These are phyloP conservation scores for Hycleus cichorii DNA, from an alignment of 1,140 invertebrate genomes.

Conservation along the genomic window DNA sequence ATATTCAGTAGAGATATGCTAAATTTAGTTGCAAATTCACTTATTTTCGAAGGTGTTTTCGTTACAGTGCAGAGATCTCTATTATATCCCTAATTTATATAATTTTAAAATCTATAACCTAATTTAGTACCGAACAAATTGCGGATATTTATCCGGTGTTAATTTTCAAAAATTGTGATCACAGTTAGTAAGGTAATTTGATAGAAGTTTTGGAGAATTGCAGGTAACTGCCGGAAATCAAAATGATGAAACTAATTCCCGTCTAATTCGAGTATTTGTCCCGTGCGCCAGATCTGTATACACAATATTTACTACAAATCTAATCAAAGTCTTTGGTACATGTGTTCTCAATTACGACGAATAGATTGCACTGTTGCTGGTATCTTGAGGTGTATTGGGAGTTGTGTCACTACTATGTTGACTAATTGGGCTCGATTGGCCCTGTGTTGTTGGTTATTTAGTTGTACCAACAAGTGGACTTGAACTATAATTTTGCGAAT, in stretches of 20 bases:
- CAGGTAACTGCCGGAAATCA: too few relatives aligned
- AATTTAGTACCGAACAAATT: background rate
- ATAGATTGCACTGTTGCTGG: constrained; percentile 30
- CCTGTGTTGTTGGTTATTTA: constrained; percentile 55
- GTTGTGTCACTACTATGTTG: constrained; percentile 4
- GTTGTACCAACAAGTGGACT: constrained; percentile 74
- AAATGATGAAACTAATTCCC: too few relatives aligned
- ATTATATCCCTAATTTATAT: constrained; percentile 3
- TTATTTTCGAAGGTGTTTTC: constrained; percentile 3
- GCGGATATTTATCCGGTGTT: constrained; percentile 16
- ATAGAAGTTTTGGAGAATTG: background rate
- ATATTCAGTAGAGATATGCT: constrained; percentile 32
- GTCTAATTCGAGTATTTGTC: too few relatives aligned
- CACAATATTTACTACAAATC: too few relatives aligned
- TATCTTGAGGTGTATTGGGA: constrained; percentile 15
- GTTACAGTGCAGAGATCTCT: constrained; percentile 16
- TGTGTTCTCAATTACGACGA: constrained; percentile 23
- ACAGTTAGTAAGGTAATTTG: constrained; percentile 23
- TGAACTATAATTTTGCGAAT: constrained; percentile 73
- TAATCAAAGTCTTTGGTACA: constrained; percentile 24
- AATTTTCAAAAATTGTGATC: constrained; percentile 9
- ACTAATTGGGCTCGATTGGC: constrained; percentile 7
- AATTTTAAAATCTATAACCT: background rate
- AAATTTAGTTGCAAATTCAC: constrained; percentile 9
- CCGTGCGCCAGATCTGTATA: too few relatives aligned